Evolutionary conservation across 2,888 invertebrate species (phyloP).

Genomic region (Rhopalosiphum nymphaeae): DNA sequence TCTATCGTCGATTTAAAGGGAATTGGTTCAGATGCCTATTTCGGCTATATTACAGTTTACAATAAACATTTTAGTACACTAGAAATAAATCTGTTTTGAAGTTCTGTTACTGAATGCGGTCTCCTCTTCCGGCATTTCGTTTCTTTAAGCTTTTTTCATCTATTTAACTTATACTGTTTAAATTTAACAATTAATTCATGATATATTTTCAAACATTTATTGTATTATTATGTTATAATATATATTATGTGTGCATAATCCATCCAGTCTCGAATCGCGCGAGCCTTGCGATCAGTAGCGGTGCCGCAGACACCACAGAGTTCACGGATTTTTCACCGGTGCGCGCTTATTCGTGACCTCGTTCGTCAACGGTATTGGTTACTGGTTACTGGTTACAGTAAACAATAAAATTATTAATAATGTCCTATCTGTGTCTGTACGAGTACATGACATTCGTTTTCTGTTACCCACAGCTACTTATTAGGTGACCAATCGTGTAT

Average conservation of each 20-base stretch:
- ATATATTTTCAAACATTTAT: background rate
- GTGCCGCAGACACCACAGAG: background rate
- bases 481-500: background rate
- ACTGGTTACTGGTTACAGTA: background rate
- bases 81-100: background rate
- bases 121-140: background rate
- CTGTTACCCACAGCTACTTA: background rate
- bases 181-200: background rate
- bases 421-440: background rate
- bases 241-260: background rate
- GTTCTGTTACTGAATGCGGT: background rate
- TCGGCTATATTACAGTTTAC: background rate
- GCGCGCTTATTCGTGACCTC: background rate
- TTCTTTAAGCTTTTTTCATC: background rate
- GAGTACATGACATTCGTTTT: background rate
- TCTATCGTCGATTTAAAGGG: background rate
- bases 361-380: background rate
- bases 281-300: background rate
- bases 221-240: background rate
- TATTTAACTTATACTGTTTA: background rate
- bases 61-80: background rate
- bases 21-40: background rate
- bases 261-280: background rate
- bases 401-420: background rate
- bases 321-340: background rate